phyloP scores from a whole-genome alignment of 2,888 invertebrate species.

The Folsomia candida region DNA sequence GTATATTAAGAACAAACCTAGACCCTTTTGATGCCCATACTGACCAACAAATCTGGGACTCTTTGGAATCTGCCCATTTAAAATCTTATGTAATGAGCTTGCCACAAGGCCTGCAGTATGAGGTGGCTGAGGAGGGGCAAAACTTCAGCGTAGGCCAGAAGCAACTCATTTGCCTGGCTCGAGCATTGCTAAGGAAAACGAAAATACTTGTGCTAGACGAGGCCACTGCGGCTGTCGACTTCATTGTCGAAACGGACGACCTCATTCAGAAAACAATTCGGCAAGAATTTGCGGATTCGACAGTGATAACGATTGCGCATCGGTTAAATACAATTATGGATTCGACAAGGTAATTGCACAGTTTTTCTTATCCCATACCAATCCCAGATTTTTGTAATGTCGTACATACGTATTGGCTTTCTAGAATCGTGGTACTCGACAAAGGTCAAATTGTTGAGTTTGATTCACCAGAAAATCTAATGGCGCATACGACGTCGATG shows the following conservation, averaged over 20 bases:
- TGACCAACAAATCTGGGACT: slow-evolving; percentile 83
- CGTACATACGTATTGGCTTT: background rate
- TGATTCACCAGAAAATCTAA: slow-evolving; percentile 1
- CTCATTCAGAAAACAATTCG: slow-evolving; percentile 77
- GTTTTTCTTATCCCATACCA: background rate
- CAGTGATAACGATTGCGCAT: slow-evolving; percentile 89
- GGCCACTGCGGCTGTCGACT: slow-evolving; percentile 82
- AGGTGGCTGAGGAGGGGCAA: too few species aligned
- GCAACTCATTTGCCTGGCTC: slow-evolving; percentile 54
- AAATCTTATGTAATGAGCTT: slow-evolving; percentile 77
- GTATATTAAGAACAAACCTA: slow-evolving; percentile 82
- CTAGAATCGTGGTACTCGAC: slow-evolving; percentile 3
- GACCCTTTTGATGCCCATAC: slow-evolving; percentile 79
- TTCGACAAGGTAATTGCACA: slow-evolving; percentile 63
- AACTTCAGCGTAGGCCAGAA: too few species aligned
- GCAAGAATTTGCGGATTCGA: slow-evolving; percentile 79
- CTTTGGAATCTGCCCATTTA: slow-evolving; percentile 85
- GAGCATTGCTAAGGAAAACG: slow-evolving; percentile 54
- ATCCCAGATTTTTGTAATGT: background rate
- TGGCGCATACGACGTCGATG: background rate
- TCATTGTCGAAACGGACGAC: slow-evolving; percentile 86
- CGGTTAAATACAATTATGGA: slow-evolving; percentile 90
- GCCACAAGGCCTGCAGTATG: slow-evolving; percentile 72
- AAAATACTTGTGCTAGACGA: slow-evolving; percentile 58
- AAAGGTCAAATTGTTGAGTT: too few species aligned